phyloP scores from a whole-genome alignment of 2,888 invertebrate species.

The Synergus itoensis region DNA sequence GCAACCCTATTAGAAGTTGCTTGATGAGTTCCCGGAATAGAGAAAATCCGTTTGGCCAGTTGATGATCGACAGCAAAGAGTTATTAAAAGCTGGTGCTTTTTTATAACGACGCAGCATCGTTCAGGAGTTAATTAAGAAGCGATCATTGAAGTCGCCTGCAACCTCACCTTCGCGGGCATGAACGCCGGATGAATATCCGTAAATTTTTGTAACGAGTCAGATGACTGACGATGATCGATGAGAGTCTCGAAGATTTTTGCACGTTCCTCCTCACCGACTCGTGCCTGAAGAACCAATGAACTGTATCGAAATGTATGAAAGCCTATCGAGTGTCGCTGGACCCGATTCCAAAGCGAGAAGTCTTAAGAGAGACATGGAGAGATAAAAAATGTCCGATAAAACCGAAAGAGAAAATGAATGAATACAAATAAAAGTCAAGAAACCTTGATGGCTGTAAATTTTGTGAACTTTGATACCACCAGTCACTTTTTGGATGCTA shows the following conservation, averaged over 20 bases:
- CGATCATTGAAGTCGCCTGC: slow-evolving; percentile 39
- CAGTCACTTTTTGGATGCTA: background rate
- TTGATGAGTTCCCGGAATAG: background rate
- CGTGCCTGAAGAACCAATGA: slow-evolving; percentile 33
- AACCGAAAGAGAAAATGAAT: background rate
- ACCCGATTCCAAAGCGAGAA: slow-evolving; percentile 1
- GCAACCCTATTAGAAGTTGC: background rate
- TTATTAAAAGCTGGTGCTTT: slow-evolving; percentile 39
- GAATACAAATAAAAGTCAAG: slow-evolving; percentile 13
- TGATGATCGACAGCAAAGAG: slow-evolving; percentile 42
- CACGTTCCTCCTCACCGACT: slow-evolving; percentile 33
- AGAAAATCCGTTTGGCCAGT: background rate
- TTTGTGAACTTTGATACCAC: background rate
- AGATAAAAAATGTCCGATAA: slow-evolving; percentile 25
- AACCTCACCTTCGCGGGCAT: slow-evolving; percentile 4
- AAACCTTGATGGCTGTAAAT: background rate
- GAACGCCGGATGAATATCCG: slow-evolving; percentile 45
- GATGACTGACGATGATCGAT: slow-evolving; percentile 49
- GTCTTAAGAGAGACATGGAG: slow-evolving; percentile 6
- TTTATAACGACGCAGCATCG: slow-evolving; percentile 41
- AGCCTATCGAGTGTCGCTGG: slow-evolving; percentile 29
- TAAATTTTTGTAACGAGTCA: slow-evolving; percentile 43
- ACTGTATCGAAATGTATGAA: slow-evolving; percentile 41
- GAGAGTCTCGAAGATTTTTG: slow-evolving; percentile 45
- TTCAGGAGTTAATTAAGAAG: slow-evolving; percentile 47